phyloP scores from a whole-genome alignment of 2,113 vertebrate genomes.

The Prietella phreatophila region DNA sequence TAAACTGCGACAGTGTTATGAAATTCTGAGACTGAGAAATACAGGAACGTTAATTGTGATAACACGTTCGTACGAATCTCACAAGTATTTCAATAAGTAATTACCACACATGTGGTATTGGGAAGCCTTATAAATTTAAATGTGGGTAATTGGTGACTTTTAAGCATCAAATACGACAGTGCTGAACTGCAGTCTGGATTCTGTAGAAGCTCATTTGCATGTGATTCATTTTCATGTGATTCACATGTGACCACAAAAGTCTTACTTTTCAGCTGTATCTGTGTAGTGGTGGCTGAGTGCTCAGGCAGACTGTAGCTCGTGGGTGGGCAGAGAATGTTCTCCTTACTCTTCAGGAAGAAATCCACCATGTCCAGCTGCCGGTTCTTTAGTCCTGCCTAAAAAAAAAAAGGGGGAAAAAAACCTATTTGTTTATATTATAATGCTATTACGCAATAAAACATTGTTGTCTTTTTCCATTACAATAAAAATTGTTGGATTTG shows the following conservation, averaged over 20 bases:
- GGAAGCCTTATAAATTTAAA: background rate
- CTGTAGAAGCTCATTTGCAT: background rate
- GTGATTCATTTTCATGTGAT: too few relatives aligned
- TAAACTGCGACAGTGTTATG: too few relatives aligned
- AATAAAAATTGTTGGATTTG: background rate
- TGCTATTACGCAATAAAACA: background rate
- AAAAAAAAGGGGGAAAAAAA: background rate
- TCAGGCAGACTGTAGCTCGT: constrained; percentile 59
- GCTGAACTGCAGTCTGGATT: background rate
- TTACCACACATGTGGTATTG: background rate
- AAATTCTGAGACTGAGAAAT: too few relatives aligned
- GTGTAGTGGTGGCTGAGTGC: constrained; percentile 52
- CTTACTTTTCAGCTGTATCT: constrained; percentile 76
- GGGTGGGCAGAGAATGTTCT: constrained; percentile 75
- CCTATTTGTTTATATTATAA: background rate
- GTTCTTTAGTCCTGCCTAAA: constrained; percentile 91
- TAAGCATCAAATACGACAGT: background rate
- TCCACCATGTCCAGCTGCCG: constrained; percentile 93
- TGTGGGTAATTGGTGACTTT: background rate
- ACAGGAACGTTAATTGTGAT: too few relatives aligned
- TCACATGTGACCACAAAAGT: background rate
- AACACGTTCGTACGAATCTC: too few relatives aligned
- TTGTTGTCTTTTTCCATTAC: background rate
- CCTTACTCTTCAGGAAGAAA: constrained; percentile 95
- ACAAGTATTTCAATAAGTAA: too few relatives aligned